These are phyloP conservation scores for Osmerus mordax DNA, from an alignment of 2,113 vertebrate species.

Conservation along the genomic window DNA sequence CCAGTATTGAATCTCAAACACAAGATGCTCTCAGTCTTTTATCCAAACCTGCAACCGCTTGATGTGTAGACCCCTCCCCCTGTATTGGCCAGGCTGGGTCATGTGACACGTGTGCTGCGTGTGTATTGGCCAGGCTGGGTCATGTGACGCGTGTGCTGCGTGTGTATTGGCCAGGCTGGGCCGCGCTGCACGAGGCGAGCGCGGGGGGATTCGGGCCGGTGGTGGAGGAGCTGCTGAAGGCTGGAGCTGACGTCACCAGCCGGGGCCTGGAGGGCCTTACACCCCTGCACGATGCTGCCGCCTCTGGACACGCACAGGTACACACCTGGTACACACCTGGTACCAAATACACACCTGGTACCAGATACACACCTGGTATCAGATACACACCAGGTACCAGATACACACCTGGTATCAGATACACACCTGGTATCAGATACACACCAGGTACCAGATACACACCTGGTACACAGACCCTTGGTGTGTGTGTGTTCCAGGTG, in stretches of 20 bases:
- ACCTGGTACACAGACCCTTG: slow-evolving; percentile 2
- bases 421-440: too few species aligned
- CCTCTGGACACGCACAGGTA: slow-evolving; percentile 71
- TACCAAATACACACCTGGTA: too few species aligned
- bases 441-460: too few species aligned
- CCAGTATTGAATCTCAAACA: too few species aligned
- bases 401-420: neutral
- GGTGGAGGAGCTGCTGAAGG: slow-evolving; percentile 70
- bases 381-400: too few species aligned
- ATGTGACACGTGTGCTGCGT: too few species aligned
- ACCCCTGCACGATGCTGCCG: slow-evolving; percentile 75
- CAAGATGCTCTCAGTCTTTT: neutral
- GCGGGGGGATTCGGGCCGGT: slow-evolving; percentile 58
- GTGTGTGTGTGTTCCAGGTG: slow-evolving; percentile 63
- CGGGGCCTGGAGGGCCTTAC: slow-evolving; percentile 65
- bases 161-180: slow-evolving; percentile 66
- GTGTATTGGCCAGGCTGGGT: too few species aligned
- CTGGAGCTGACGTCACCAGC: slow-evolving; percentile 74
- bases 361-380: slow-evolving; percentile 64
- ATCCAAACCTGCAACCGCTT: neutral
- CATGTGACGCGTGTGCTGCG: too few species aligned
- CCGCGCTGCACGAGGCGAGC: slow-evolving; percentile 77
- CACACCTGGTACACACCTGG: neutral
- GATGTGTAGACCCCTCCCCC: neutral
- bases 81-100: neutral